phyloP scores from a whole-genome alignment of 2,113 vertebrate genomes.

The Syngnathus scovelli region DNA sequence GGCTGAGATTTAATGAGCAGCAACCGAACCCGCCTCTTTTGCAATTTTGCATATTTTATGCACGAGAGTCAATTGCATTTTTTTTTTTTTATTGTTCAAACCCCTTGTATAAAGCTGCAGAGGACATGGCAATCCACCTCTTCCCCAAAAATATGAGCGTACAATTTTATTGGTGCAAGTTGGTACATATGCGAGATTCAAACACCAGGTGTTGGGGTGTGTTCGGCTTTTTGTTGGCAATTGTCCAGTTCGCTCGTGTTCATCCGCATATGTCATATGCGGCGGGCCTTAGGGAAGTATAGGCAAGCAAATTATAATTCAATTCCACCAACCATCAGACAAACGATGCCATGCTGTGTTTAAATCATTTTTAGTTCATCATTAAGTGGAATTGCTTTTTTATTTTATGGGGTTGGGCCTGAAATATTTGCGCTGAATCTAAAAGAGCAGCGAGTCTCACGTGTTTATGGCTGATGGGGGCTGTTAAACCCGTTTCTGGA shows the following conservation, averaged over 20 bases:
- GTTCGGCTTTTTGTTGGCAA: neutral
- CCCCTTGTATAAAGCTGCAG: neutral
- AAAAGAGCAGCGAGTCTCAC: slow-evolving; percentile 33
- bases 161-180: neutral
- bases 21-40: neutral
- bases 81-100: no score
- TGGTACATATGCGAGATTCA: no score
- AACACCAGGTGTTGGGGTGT: no score
- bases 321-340: neutral
- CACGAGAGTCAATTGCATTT: neutral
- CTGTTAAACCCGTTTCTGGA: slow-evolving; percentile 25
- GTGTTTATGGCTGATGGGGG: slow-evolving; percentile 31
- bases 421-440: slow-evolving; percentile 29
- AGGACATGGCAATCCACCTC: neutral
- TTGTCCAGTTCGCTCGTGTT: neutral
- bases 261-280: neutral
- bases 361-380: slow-evolving; percentile 32
- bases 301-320: neutral
- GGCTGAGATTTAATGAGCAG: neutral
- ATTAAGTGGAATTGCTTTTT: slow-evolving; percentile 25
- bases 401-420: slow-evolving; percentile 34
- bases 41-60: neutral
- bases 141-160: neutral
- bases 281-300: neutral
- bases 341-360: slow-evolving; percentile 17